phyloP scores from a whole-genome alignment of 2,113 vertebrate genomes.

The Pleuronectes platessa region DNA sequence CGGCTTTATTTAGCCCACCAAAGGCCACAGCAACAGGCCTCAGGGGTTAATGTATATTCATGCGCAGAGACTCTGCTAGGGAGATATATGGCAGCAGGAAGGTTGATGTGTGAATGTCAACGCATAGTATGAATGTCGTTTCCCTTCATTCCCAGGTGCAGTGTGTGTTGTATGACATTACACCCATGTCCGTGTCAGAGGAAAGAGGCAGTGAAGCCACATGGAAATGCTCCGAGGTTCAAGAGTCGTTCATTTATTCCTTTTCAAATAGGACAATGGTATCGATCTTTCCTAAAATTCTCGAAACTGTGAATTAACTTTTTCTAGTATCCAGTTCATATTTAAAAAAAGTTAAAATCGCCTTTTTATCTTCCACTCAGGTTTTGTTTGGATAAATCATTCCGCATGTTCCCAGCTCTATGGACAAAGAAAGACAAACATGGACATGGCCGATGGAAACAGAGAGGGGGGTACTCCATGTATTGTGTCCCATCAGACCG shows the following conservation, averaged over 20 bases:
- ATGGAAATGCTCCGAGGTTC: background rate
- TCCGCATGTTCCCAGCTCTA: constrained; percentile 31
- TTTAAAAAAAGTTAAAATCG: background rate
- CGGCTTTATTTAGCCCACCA: constrained; percentile 73
- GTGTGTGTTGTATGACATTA: no score
- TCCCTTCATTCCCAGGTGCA: no score
- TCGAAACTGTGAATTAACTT: no score
- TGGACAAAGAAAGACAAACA: constrained; percentile 11
- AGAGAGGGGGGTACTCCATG: constrained; percentile 20
- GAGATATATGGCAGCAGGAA: constrained; percentile 28
- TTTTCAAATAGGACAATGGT: no score
- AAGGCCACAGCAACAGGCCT: constrained; percentile 55
- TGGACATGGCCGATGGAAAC: constrained; percentile 2
- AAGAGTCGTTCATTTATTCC: no score
- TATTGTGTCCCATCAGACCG: constrained; percentile 13
- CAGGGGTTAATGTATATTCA: constrained; percentile 60
- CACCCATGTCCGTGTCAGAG: no score
- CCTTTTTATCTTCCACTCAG: background rate
- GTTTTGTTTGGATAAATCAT: background rate
- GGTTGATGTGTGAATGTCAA: constrained; percentile 40
- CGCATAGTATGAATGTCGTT: constrained; percentile 9
- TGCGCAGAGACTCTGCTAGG: constrained; percentile 19
- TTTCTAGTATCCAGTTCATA: background rate
- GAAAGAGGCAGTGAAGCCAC: background rate
- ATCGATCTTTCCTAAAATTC: background rate